Conservation (phyloP, 1,140 invertebrate genomes). For the Cherax destructor region DNA sequence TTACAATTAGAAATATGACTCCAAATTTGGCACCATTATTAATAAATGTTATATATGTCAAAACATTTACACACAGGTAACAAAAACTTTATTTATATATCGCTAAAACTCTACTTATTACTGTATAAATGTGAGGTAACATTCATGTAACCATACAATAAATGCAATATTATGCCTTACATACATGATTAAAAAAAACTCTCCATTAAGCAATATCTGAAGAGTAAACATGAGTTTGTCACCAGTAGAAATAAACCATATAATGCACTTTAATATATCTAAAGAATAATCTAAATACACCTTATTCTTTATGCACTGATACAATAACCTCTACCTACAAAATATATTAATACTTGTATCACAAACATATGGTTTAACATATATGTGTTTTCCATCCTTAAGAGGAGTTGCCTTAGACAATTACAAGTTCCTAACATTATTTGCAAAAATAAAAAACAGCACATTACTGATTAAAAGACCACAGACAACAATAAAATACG, state of each 20-base stretch:
- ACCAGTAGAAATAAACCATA: no score
- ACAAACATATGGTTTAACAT: neutral
- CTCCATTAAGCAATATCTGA: neutral
- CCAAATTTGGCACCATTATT: conserved; percentile 1
- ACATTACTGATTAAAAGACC: neutral
- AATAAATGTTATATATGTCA: neutral
- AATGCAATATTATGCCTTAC: neutral
- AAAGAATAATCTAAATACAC: neutral
- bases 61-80: neutral
- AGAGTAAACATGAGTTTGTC: no score
- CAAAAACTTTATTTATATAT: neutral
- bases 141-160: neutral
- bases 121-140: conserved; percentile 5
- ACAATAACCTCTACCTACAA: neutral
- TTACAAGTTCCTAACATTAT: neutral
- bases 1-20: neutral
- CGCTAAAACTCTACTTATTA: neutral
- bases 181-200: neutral
- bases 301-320: neutral
- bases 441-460: neutral
- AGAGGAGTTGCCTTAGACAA: neutral
- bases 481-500: neutral
- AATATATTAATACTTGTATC: neutral
- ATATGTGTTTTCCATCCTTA: neutral
- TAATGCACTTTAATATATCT: neutral